These are phyloP conservation scores for Diaperis boleti DNA, from an alignment of 2,888 invertebrate species.

Conservation along the genomic window DNA sequence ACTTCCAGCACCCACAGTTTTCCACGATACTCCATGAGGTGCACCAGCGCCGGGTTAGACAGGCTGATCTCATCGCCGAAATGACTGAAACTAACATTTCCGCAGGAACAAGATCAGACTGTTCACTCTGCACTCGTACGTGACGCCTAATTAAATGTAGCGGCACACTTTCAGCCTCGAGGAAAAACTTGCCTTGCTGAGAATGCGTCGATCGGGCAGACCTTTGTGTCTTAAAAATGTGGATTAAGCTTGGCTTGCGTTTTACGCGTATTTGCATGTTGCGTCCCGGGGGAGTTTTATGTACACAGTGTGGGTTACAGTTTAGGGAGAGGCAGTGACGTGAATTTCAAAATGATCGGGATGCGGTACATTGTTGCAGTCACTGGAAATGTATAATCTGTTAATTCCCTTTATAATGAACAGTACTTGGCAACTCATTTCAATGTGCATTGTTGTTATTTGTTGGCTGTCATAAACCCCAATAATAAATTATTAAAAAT, in stretches of 20 bases:
- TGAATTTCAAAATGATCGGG: no score
- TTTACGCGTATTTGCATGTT: constrained; percentile 39
- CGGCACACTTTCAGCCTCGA: constrained; percentile 37
- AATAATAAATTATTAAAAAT: no score
- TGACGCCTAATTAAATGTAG: constrained; percentile 44
- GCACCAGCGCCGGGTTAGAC: constrained; percentile 59
- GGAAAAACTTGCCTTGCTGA: no score
- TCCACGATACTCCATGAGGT: constrained; percentile 8
- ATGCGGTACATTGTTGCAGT: no score
- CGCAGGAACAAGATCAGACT: constrained; percentile 67
- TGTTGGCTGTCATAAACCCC: no score
- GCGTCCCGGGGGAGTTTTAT: constrained; percentile 18
- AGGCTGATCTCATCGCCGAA: constrained; percentile 69
- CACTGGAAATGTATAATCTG: no score
- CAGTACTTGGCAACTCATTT: no score
- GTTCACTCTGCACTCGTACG: constrained; percentile 60
- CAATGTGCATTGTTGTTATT: no score
- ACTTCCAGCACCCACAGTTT: background rate
- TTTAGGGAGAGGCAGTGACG: background rate
- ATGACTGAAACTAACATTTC: constrained; percentile 66
- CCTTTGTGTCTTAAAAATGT: constrained; percentile 19
- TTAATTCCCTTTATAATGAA: no score
- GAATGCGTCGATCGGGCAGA: no score
- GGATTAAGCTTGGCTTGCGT: constrained; percentile 40
- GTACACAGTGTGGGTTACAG: constrained; percentile 14